Conservation (phyloP, 35 echinoderm and acorn worm species). For the Heliocidaris tuberculata region DNA sequence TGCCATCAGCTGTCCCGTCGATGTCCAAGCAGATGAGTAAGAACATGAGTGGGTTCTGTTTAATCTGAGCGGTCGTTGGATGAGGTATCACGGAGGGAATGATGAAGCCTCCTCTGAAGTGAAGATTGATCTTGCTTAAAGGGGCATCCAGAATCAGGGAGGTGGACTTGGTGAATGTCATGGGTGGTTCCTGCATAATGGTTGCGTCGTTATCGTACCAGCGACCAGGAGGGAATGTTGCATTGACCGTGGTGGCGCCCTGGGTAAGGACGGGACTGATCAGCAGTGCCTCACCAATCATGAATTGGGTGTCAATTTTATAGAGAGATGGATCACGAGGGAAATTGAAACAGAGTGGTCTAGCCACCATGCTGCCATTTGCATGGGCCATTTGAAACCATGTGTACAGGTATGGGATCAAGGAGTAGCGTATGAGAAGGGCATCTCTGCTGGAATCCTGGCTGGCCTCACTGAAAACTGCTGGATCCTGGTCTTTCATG, state of each 20-base stretch:
- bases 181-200: slow-evolving; percentile 37
- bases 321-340: slow-evolving; percentile 58
- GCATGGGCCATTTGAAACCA: slow-evolving; percentile 69
- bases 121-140: slow-evolving; percentile 72
- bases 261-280: slow-evolving; percentile 75
- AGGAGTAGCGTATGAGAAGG: slow-evolving; percentile 71
- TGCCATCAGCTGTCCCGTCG: slow-evolving; percentile 54
- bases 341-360: slow-evolving; percentile 90
- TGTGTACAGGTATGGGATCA: slow-evolving; percentile 89
- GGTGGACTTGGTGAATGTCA: slow-evolving; percentile 1
- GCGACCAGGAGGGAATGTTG: slow-evolving; percentile 63
- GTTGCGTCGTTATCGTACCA: slow-evolving; percentile 77
- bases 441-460: slow-evolving; percentile 68
- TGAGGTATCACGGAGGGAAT: slow-evolving; percentile 61
- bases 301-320: slow-evolving; percentile 73
- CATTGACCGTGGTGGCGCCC: slow-evolving; percentile 63
- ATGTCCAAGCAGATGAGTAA: slow-evolving; percentile 40
- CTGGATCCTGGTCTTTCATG: slow-evolving; percentile 86
- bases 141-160: slow-evolving; percentile 69
- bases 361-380: slow-evolving; percentile 79
- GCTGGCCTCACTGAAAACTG: slow-evolving; percentile 64
- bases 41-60: slow-evolving; percentile 54
- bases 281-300: slow-evolving; percentile 69
- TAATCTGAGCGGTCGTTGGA: slow-evolving; percentile 51
- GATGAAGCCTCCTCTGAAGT: slow-evolving; percentile 68